Conservation (phyloP, 2,888 invertebrate genomes). For the Nomada fabriciana region DNA sequence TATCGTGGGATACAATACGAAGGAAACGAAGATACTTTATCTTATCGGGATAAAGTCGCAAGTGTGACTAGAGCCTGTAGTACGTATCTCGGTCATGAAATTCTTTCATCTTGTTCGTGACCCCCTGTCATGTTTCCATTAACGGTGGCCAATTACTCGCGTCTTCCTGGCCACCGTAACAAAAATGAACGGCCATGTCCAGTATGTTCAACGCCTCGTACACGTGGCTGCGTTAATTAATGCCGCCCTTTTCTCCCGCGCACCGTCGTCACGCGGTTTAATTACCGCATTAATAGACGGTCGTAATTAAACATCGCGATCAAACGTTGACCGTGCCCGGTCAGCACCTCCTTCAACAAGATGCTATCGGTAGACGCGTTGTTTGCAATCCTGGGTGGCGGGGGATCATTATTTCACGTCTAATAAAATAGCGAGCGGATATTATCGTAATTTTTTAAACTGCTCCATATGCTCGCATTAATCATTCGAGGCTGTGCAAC, state of each 20-base stretch:
- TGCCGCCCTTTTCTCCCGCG: conserved; percentile 20
- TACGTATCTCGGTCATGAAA: conserved; percentile 11
- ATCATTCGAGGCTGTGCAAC: neutral
- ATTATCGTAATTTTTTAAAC: neutral
- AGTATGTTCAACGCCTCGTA: conserved; percentile 11
- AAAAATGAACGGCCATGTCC: conserved; percentile 26
- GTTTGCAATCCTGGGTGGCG: neutral
- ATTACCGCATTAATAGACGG: conserved; percentile 49
- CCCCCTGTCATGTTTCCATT: conserved; percentile 42
- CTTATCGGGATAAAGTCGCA: conserved; percentile 54
- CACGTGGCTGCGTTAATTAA: conserved; percentile 57
- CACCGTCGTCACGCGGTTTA: conserved; percentile 35
- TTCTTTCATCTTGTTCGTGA: neutral
- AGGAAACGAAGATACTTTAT: conserved; percentile 28
- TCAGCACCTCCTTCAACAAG: neutral
- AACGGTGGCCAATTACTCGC: conserved; percentile 49
- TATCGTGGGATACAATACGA: conserved; percentile 24
- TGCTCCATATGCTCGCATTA: neutral
- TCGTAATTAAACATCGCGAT: conserved; percentile 53
- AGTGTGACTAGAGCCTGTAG: neutral
- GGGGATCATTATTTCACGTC: neutral
- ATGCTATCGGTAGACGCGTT: neutral
- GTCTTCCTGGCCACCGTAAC: conserved; percentile 11
- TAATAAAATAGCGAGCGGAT: neutral
- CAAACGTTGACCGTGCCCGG: neutral